Evolutionary conservation across 1,140 invertebrate species (phyloP).

Genomic region (Ceratoteleas bidentatus): DNA sequence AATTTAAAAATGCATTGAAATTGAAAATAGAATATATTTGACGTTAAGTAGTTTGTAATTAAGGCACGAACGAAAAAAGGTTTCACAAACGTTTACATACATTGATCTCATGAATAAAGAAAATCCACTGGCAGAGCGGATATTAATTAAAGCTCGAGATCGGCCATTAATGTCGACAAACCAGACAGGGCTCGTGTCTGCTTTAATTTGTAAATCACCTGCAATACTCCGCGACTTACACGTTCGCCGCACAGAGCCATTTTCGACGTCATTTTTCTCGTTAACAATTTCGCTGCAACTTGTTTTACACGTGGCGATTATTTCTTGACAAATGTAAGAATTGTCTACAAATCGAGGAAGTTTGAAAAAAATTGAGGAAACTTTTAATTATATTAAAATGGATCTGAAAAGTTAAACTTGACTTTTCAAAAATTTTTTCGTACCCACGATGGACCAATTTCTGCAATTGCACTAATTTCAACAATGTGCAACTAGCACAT

Average conservation of each 20-base stretch:
- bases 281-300: background rate
- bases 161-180: conserved; percentile 42
- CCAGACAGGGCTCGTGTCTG: conserved; percentile 31
- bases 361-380: background rate
- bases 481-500: background rate
- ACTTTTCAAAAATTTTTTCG: background rate
- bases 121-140: conserved; percentile 26
- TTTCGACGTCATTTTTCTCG: conserved; percentile 13
- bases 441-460: background rate
- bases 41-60: too few species aligned
- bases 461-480: background rate
- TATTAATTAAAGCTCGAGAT: conserved; percentile 41
- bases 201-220: conserved; percentile 53
- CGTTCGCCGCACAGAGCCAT: conserved; percentile 1
- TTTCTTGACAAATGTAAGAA: too few species aligned
- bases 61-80: too few species aligned
- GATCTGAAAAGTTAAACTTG: background rate
- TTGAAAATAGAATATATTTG: too few species aligned
- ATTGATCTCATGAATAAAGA: conserved; percentile 21
- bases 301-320: background rate
- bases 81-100: conserved; percentile 9
- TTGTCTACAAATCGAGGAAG: too few species aligned
- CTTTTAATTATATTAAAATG: background rate
- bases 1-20: too few species aligned
- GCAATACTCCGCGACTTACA: conserved; percentile 30